Evolutionary conservation across 2,113 vertebrate species (phyloP), one percentile per base, ranked within the genome.

Genomic region (Accipiter cooperii): DNA sequence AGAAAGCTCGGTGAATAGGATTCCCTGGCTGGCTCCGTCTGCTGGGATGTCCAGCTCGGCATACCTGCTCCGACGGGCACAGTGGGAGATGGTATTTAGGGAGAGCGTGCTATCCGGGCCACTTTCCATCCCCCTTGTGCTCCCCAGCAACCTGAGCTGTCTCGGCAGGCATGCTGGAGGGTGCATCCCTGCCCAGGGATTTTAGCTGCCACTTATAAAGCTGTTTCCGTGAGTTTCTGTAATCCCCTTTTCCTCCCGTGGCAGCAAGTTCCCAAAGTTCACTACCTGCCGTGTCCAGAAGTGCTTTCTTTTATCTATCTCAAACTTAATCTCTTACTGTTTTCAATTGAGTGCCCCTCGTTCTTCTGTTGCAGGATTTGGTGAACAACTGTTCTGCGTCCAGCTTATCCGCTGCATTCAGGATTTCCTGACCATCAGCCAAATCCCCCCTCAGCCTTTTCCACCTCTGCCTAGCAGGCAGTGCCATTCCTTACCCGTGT

Each of bases 261-360:
- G 73, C 84, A 95, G 14, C 36, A 81, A 84, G 84, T 74, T 84
- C 68, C 77, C 76, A 33, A 96, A 96, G 90, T 94, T 94, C 89
- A 78, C 73, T 91, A 38, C 95, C 87, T 87, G 87, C 55, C 2
- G 0, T 55, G 93, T 74, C 90, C 90, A 89, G 87, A 91, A 94
- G 77, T 91, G 92, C 40, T 84, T 79, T 81, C 55, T 87, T 91
- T 95, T 81, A 63, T 87, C 87, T 89, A 15, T 66, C 77, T 87
- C 77, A 89, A 47, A 74, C 68, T 65, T 77, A 46, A 83, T 82
- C 89, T 93, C 87, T 81, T 12, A 29, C 73, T 49, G 60, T 46
- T 93, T 95, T 87, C 92, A 81, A 5, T 2, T 14, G 18, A 93
- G 64, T 63, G 64, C 15, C 36, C 66, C 69, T 96, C 5, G 2